A percentile compares a stretch with the other conserved stretches of the same genome.
These are phyloP conservation scores for Scalopus aquaticus DNA, from an alignment of 2,113 vertebrate species.

Conservation along the genomic window DNA sequence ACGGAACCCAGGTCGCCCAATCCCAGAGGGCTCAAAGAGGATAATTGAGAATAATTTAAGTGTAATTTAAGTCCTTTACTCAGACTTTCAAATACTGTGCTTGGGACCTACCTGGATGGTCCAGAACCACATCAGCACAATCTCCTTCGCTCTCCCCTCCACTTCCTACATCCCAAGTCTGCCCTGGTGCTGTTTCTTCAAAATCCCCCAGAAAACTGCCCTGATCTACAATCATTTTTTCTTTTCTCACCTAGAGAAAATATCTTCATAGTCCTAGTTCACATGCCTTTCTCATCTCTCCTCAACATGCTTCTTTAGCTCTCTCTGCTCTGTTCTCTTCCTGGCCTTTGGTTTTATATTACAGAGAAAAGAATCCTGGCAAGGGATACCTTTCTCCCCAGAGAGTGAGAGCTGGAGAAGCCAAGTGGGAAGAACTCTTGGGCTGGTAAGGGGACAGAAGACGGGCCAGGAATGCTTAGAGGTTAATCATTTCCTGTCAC, in stretches of 20 bases:
- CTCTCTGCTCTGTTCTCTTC: neutral
- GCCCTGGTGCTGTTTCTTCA: neutral
- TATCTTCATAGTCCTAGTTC: neutral
- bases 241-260: neutral
- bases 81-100: neutral
- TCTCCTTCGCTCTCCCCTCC: neutral
- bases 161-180: neutral
- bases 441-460: too few species aligned
- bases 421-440: neutral
- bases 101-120: neutral
- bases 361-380: neutral
- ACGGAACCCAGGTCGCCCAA: accelerated
- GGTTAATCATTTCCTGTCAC: neutral
- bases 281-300: accelerated
- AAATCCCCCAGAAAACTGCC: neutral
- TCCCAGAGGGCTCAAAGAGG: neutral
- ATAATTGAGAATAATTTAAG: too few species aligned
- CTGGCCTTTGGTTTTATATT: neutral
- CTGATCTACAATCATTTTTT: neutral
- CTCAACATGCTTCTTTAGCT: neutral
- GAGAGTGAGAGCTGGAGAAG: too few species aligned
- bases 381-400: neutral
- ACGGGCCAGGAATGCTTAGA: neutral
- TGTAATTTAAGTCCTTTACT: neutral
- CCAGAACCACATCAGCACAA: accelerated